Evolutionary conservation across 2,797 vertebrate species (phyloP).

Genomic region (Lagocephalus sceleratus): DNA sequence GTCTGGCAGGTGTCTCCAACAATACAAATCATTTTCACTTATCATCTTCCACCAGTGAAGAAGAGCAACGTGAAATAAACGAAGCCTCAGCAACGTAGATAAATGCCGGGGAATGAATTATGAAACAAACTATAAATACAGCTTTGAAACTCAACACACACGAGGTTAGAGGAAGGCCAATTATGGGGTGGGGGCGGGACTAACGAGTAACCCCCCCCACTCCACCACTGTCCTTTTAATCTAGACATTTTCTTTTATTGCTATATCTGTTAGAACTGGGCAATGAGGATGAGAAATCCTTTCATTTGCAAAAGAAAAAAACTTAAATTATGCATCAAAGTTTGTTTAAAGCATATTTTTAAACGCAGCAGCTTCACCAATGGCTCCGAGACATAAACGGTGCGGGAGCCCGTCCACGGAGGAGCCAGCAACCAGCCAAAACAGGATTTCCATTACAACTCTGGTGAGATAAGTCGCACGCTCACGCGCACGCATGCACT

Average conservation of each 20-base stretch:
- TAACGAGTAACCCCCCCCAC: not conserved
- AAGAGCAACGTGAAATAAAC: no score
- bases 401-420: no score
- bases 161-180: no score
- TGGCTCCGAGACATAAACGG: not conserved
- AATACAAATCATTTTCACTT: no score
- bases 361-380: not conserved
- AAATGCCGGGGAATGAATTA: no score
- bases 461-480: constrained; percentile 35
- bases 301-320: constrained; percentile 6
- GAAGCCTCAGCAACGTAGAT: no score
- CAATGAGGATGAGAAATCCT: constrained; percentile 12
- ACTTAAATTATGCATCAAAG: constrained; percentile 18
- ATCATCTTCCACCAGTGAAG: no score
- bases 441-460: constrained; percentile 37
- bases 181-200: not conserved
- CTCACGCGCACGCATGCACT: constrained; percentile 22
- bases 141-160: no score
- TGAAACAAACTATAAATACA: no score
- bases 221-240: constrained; percentile 21
- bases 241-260: not conserved
- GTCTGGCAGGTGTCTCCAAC: no score
- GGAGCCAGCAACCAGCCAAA: constrained; percentile 5
- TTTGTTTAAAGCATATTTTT: no score
- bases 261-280: no score